Evolutionary conservation across 2,888 invertebrate genomes (phyloP).

Genomic region (Pandemis cinnamomeana): DNA sequence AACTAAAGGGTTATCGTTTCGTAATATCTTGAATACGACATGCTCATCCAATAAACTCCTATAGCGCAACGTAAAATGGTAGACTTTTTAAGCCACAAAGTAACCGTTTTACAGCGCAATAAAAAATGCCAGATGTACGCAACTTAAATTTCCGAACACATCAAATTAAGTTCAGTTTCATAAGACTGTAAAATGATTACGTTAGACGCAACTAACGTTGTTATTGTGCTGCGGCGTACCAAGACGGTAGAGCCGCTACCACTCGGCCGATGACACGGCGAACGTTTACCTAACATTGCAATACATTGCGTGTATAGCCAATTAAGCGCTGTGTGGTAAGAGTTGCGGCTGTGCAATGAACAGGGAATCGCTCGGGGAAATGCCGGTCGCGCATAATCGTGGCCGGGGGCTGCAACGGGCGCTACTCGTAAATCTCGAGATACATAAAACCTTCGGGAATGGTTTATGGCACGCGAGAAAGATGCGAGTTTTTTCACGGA

Average conservation of each 20-base stretch:
- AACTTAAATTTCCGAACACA: neutral
- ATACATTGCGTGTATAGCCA: neutral
- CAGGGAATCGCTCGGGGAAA: neutral
- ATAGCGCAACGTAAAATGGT: neutral
- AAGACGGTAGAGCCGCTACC: neutral
- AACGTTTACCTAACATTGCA: neutral
- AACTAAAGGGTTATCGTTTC: neutral
- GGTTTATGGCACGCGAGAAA: slow-evolving; percentile 72
- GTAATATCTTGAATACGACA: no score
- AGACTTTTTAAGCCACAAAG: neutral
- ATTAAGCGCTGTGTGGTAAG: neutral
- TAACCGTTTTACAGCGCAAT: neutral
- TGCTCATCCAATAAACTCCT: neutral
- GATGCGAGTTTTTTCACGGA: slow-evolving; percentile 62
- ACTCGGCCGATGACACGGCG: neutral
- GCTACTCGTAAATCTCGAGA: slow-evolving; percentile 66
- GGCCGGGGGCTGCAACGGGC: slow-evolving; percentile 60
- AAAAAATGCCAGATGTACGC: slow-evolving; percentile 6
- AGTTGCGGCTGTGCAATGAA: neutral
- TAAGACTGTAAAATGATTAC: slow-evolving; percentile 25
- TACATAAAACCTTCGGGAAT: slow-evolving; percentile 64
- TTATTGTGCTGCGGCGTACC: slow-evolving; percentile 49
- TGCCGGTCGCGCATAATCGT: slow-evolving; percentile 34
- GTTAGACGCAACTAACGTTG: slow-evolving; percentile 29
- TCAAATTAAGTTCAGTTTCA: slow-evolving; percentile 15